These are phyloP conservation scores for Spermophilus dauricus DNA, from an alignment of 2,113 vertebrate species.

Conservation along the genomic window DNA sequence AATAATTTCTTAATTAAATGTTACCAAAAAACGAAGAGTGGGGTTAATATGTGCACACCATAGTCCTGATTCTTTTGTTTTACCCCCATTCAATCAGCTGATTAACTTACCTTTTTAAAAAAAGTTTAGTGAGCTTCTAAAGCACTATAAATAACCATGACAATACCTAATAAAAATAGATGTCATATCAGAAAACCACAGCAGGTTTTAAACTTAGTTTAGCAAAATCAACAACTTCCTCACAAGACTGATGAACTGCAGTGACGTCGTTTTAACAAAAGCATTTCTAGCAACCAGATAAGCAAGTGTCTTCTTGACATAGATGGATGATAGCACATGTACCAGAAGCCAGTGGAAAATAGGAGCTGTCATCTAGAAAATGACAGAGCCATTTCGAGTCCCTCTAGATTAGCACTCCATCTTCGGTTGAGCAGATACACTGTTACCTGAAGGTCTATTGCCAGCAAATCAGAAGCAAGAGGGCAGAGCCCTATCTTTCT, in stretches of 20 bases:
- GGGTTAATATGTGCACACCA: neutral
- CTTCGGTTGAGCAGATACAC: conserved; percentile 85
- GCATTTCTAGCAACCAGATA: conserved; percentile 86
- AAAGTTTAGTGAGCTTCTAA: neutral
- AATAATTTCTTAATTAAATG: conserved; percentile 33
- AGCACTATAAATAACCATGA: conserved; percentile 74
- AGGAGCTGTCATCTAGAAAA: conserved; percentile 89
- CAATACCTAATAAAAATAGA: conserved; percentile 82
- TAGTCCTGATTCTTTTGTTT: neutral
- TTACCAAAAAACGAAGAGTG: conserved; percentile 15
- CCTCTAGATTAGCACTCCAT: conserved; percentile 86
- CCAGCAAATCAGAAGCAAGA: conserved; percentile 83
- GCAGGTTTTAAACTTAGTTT: conserved; percentile 76
- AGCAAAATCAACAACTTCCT: conserved; percentile 82
- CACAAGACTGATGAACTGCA: conserved; percentile 78
- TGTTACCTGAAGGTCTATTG: conserved; percentile 82
- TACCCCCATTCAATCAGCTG: neutral
- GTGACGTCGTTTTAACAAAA: conserved; percentile 85
- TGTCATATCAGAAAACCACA: conserved; percentile 77
- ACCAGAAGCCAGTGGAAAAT: conserved; percentile 87
- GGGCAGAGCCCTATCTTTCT: conserved; percentile 60
- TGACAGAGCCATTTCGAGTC: conserved; percentile 89
- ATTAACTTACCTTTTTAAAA: conserved; percentile 57
- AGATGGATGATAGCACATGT: conserved; percentile 85
- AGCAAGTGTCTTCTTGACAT: conserved; percentile 86